phyloP scores from a whole-genome alignment of 2,888 invertebrate genomes.

The Nezara viridula region DNA sequence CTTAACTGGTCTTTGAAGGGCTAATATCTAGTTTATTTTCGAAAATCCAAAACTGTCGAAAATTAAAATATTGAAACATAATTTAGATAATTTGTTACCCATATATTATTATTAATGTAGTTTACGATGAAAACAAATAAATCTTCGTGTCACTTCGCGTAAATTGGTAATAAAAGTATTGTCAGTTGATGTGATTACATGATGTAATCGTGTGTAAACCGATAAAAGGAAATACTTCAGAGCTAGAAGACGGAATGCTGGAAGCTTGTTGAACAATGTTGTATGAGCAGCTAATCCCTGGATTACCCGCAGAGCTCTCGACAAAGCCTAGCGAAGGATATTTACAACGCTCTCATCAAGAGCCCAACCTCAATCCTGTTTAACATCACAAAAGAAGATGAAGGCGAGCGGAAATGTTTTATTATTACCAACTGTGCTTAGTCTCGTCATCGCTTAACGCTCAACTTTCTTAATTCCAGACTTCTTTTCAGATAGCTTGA shows the following conservation, averaged over 20 bases:
- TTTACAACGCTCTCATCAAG: conserved; percentile 1
- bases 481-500: no score
- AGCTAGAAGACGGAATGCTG: neutral
- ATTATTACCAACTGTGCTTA: neutral
- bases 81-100: no score
- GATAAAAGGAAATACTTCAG: neutral
- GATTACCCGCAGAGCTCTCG: neutral
- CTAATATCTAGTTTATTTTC: no score
- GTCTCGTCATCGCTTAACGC: neutral
- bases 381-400: conserved; percentile 27
- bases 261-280: conserved; percentile 13
- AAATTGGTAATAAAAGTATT: no score
- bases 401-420: neutral
- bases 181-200: neutral
- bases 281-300: neutral
- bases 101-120: no score
- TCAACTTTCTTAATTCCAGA: neutral
- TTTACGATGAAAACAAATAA: no score
- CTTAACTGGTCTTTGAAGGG: no score
- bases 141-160: no score
- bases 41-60: no score
- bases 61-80: no score
- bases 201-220: neutral
- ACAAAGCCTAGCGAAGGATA: neutral
- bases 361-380: neutral